Evolutionary conservation across 2,888 invertebrate species (phyloP), one percentile per base, ranked within the genome.

Genomic region (Callosobruchus maculatus): DNA sequence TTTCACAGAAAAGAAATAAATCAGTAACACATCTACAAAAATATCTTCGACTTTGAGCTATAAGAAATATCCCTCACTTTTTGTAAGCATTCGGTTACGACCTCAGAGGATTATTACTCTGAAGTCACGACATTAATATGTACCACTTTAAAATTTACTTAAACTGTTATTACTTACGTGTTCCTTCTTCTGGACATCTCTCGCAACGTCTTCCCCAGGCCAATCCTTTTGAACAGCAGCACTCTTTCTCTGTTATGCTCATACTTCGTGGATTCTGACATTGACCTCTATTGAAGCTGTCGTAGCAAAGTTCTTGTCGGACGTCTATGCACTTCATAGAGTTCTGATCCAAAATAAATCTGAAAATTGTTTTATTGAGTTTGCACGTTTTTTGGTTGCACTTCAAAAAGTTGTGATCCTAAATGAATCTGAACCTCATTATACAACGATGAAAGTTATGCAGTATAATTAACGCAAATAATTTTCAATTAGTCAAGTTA

Each of bases 151-250:
- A n/a, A 70, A 21, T 9, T n/a, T 0, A 31, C 31, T 69, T 30
- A 21, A 49, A 49, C 13, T 31, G 26, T 66, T n/a, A 22, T 69
- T 73, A 79, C 84, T 85, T 86, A 92, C 92, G 87, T 78, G 93
- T 92, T 79, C 92, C 92, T 74, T 91, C 91, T 5, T 88, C 83
- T 0, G 95, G 95, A 83, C 95, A 95, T 71, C 90, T 90, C 78
- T 93, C 92, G 82, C 95, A 95, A 72, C 90, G 90, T 76, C 90
- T 87, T 0, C 95, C 94, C 95, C 95, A 95, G 4, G 93, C 94
- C 71, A 91, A 91, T 68, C 93, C 95, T 89, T 89, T 88, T 0
- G 91, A 91, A 81, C 92, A 92, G 82, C 93, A 93, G 78, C 92
- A 93, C 80, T 92, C 91, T 79, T 90, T 91, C 78, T 88, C 88